phyloP scores from a whole-genome alignment of 2,797 vertebrate species.

The Rhinoraja longicauda region DNA sequence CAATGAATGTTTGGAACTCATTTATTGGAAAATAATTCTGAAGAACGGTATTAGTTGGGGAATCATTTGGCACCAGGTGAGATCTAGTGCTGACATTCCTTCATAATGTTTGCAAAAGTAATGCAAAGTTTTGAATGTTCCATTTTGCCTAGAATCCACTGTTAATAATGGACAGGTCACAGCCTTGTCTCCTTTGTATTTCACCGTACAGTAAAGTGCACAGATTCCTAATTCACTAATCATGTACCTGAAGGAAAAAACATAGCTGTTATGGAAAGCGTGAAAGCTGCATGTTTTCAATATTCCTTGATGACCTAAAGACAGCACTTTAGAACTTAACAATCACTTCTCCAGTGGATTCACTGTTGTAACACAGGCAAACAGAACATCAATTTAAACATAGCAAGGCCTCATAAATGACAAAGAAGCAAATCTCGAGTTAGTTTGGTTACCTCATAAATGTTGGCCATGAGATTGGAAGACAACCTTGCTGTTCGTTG shows the following conservation, averaged over 20 bases:
- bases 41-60: conserved; percentile 13
- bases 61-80: not conserved
- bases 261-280: too few species aligned
- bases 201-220: not conserved
- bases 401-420: not conserved
- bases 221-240: not conserved
- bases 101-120: not conserved
- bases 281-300: not conserved
- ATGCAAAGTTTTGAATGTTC: conserved; percentile 38
- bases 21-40: not conserved
- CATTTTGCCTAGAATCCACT: conserved; percentile 28
- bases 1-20: conserved; percentile 1
- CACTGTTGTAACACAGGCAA: not conserved
- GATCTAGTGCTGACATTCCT: not conserved
- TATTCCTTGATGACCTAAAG: too few species aligned
- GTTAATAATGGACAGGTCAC: not conserved
- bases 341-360: not conserved
- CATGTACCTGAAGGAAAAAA: not conserved
- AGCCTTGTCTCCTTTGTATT: not conserved
- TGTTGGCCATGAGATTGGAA: not conserved
- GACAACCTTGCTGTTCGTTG: not conserved
- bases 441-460: not conserved
- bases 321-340: not conserved
- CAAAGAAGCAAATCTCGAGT: not conserved
- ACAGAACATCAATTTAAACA: not conserved